Base-by-base conservation (phyloP, 2,797 vertebrate genomes). In the Alosa sapidissima region DNA sequence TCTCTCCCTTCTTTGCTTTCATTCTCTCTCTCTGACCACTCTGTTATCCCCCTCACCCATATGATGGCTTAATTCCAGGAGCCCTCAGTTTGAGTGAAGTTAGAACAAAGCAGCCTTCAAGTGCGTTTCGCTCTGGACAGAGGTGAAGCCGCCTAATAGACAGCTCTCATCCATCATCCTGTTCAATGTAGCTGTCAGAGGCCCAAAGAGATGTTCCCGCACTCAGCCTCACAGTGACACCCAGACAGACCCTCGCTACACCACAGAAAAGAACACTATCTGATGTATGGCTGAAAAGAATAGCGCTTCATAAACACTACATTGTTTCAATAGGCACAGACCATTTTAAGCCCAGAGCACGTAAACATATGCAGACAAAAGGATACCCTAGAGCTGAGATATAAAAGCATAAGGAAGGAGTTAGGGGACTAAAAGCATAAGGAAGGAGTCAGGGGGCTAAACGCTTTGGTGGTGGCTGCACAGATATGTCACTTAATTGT, bases 131-230 rank as follows among this genome's bases (percentile, higher is more conserved):
- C 91, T 87, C 88, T 92, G 94, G 94, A 95, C 94, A 95, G 93
- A 94, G 94, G 94, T 95, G 94, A 95, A 92, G 91, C 89, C 91
- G 85, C 92, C 95, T 96, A 96, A 95, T 95, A 94, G 94, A 96
- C 95, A 95, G 92, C 93, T 90, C 94, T 95, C 95, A 95, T 96
- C 94, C 94, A 95, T 96, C 95, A 96, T 95, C 92, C 93, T 88
- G 91, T 93, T 92, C 89, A 90, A 91, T 92, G 91, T 91, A 93
- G 89, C 94, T 95, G 94, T 94, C 94, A 95, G 91, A 88, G 87
- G 91, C 92, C 92, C 90, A 82, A 90, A 88, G 94, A 94, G 94
- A 91, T 91, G 90, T 84, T 89, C 91, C 92, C 36, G 41, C 41
- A 47, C 72, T 78, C 72, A 93, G 92, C 91, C 93, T 93, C 36